Evolutionary conservation across 23 tunicate species (phyloP), one percentile per base, ranked within the genome.

Genomic region (Corella eumyota): DNA sequence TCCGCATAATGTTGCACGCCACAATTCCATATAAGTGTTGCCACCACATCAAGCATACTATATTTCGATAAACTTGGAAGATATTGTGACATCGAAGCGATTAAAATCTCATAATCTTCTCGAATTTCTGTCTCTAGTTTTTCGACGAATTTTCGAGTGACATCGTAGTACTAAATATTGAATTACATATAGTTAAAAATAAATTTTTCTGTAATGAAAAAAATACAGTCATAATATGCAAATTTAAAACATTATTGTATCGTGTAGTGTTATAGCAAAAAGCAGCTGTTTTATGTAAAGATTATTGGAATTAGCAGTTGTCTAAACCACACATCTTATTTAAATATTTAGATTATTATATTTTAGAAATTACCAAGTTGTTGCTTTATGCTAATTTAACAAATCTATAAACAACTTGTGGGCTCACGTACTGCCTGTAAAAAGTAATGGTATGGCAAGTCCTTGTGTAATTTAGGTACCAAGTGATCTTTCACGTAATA

Each of bases 11-110:
- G 94, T 15, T 76, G 78, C 1, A 85, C 51, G 47, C 69, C 68
- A 33, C 64, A 57, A 35, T 76, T 85, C 94, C 94, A 85, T 17
- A 85, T 24, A 40, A 75, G 34, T 7, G 73, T 69, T 7, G 78
- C 52, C 13, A 85, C 17, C 28, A 85, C 94, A 58, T 85, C 84
- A 21, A 63, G 25, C 58, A 56, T 31, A 22, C 36, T 61, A 24
- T 85, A 40, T 3, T 34, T 30, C 19, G 52, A 3, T 4, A 85
- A 9, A 23, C 73, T 38, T 2, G 94, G 83, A 15, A 85, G 24
- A 50, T 57, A 55, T n/a, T 70, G 48, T 5, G 30, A 37, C 23
- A 72, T 38, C 2, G 72, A 67, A 11, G 67, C 34, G 35, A 34
- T 6, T 17, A 85, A 26, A 17, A 34, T 48, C 31, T 62, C 94